Evolutionary conservation across 2,113 vertebrate species (phyloP), one percentile per base, ranked within the genome.

Genomic region (Ornithorhynchus anatinus): DNA sequence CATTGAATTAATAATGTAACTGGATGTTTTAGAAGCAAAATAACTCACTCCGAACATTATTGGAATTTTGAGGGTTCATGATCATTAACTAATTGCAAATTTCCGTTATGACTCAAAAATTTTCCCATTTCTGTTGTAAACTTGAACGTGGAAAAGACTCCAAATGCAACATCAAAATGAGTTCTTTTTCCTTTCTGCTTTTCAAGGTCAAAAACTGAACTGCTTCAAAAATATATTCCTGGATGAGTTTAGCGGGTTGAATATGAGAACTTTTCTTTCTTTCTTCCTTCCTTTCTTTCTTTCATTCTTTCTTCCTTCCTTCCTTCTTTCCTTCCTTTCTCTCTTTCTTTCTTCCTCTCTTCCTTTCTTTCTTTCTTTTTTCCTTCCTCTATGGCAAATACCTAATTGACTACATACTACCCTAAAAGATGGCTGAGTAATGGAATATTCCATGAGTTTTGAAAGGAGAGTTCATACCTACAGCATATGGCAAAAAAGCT

Each of bases 151-250:
- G 12, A 33, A 20, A 58, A 66, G 47, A 4, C 20, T 47, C 16
- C 11, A 38, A 13, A 48, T 56, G 42, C 59, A 76, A 80, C 54
- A 2, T 25, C 2, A 47, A 65, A 73, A 29, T 45, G 31, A 19
- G 13, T 31, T 74, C 47, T 16, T 31, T 19, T 66, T 43, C 35
- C 16, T 17, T 36, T 2, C 6, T 47, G 45, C 12, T 23, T 75
- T 51, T 75, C 39, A 63, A 82, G 47, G 51, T 73, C 40, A 31
- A 64, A 50, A 48, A n/a, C 1, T 14, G 36, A 29, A 59, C 22
- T 53, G 14, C 40, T 75, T 84, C 61, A 57, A 11, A 64, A 78
- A 76, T 53, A 17, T 9, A n/a, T 7, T 45, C 47, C 63, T 27
- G 0, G 17, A 62, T 47, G 44, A 75, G 13, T 1, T 14, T 19